A percentile compares a stretch with the other conserved stretches of the same genome.
Evolutionary conservation across 2,888 invertebrate species (phyloP).

Genomic region (Criorhina ranunculi): DNA sequence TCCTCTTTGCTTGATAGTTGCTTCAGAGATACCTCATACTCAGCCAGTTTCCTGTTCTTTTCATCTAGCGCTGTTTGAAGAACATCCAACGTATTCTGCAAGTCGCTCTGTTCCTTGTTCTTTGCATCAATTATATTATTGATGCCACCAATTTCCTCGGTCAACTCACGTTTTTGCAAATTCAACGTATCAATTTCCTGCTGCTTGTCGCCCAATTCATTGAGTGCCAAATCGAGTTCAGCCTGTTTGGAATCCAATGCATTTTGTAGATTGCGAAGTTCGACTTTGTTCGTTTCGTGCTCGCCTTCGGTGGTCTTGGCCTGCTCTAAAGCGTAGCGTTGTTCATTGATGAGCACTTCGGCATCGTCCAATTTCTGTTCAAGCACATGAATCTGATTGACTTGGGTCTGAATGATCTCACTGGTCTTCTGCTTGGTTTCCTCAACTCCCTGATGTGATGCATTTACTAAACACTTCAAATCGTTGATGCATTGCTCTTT

Average conservation of each 20-base stretch:
- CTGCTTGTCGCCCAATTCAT: constrained; percentile 79
- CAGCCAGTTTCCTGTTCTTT: constrained; percentile 80
- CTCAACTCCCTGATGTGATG: constrained; percentile 80
- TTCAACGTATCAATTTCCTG: constrained; percentile 79
- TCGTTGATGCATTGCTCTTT: constrained; percentile 83
- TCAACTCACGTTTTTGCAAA: constrained; percentile 79
- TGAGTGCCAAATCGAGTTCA: constrained; percentile 79
- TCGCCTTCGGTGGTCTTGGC: constrained; percentile 81
- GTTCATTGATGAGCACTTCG: constrained; percentile 81
- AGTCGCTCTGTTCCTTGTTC: constrained; percentile 80
- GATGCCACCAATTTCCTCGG: constrained; percentile 79
- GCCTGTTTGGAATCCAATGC: constrained; percentile 82
- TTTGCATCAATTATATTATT: constrained; percentile 80
- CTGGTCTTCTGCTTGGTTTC: constrained; percentile 81
- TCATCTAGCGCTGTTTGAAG: constrained; percentile 78
- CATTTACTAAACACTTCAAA: constrained; percentile 80
- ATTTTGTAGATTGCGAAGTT: constrained; percentile 82
- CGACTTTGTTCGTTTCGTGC: constrained; percentile 82
- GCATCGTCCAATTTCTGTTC: constrained; percentile 83
- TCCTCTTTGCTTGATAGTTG: constrained; percentile 81
- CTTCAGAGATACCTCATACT: constrained; percentile 77
- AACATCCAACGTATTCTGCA: constrained; percentile 79
- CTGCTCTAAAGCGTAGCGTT: constrained; percentile 82
- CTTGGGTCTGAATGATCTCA: constrained; percentile 81
- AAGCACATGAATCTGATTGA: constrained; percentile 80